Evolutionary conservation across 2,113 vertebrate genomes (phyloP).

Genomic region (Rhinolophus ferrumequinum): DNA sequence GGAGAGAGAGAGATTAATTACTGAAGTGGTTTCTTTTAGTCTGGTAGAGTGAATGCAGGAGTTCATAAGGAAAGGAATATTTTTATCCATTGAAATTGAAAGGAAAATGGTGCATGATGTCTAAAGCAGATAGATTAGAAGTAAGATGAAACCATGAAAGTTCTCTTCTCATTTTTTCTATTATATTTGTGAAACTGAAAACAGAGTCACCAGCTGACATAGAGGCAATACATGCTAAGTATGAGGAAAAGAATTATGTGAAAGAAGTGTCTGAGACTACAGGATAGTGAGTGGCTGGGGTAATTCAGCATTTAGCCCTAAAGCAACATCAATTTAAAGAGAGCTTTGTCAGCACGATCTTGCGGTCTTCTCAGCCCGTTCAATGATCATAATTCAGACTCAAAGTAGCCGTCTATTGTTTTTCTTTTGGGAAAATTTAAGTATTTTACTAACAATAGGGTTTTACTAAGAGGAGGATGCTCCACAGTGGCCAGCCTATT

Average conservation of each 20-base stretch:
- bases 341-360: background rate
- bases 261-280: background rate
- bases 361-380: background rate
- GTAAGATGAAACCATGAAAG: background rate
- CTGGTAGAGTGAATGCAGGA: background rate
- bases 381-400: background rate
- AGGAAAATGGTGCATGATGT: background rate
- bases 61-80: background rate
- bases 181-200: background rate
- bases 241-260: background rate
- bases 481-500: background rate
- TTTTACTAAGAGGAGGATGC: background rate
- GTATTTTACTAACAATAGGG: background rate
- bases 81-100: background rate
- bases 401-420: background rate
- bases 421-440: background rate
- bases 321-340: background rate
- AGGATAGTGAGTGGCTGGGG: background rate
- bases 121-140: background rate
- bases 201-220: background rate
- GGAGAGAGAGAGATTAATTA: background rate
- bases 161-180: background rate
- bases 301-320: background rate
- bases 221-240: background rate
- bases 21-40: background rate